Conservation (phyloP, 2,797 vertebrate species). For the Phaenicophaeus curvirostris region DNA sequence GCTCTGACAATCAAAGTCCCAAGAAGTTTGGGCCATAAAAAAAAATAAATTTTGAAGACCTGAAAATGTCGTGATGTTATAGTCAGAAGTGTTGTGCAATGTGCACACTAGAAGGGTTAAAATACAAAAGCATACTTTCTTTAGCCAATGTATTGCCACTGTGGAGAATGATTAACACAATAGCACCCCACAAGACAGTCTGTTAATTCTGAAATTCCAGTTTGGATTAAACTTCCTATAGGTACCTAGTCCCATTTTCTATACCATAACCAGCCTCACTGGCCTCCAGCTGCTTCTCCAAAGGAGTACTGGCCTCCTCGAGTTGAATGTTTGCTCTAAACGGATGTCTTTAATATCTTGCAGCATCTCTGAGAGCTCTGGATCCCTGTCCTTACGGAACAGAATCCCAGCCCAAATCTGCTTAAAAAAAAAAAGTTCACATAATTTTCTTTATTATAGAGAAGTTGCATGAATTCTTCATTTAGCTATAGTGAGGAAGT, state of each 20-base stretch:
- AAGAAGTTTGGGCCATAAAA: not conserved
- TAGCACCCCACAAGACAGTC: not conserved
- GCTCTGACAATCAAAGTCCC: not conserved
- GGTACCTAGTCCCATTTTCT: not conserved
- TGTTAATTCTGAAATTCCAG: not conserved
- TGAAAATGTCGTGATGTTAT: not conserved
- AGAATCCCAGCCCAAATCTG: not conserved
- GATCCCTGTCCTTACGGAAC: not conserved
- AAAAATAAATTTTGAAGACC: not conserved
- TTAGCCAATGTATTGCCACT: not conserved
- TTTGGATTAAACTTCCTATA: not conserved
- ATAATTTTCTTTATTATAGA: not conserved
- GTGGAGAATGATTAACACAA: constrained; percentile 13
- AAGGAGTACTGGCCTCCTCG: not conserved
- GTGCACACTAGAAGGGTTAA: not conserved
- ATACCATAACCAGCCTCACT: not conserved
- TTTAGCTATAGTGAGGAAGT: not conserved
- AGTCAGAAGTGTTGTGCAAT: not conserved
- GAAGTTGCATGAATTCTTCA: not conserved
- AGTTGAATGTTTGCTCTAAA: not conserved
- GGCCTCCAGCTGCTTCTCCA: not conserved
- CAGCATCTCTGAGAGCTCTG: not conserved
- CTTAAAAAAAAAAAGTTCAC: not conserved
- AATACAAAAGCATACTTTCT: not conserved
- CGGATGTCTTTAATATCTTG: not conserved